Conservation (phyloP, 2,797 vertebrate genomes). For the Poecilia picta region DNA sequence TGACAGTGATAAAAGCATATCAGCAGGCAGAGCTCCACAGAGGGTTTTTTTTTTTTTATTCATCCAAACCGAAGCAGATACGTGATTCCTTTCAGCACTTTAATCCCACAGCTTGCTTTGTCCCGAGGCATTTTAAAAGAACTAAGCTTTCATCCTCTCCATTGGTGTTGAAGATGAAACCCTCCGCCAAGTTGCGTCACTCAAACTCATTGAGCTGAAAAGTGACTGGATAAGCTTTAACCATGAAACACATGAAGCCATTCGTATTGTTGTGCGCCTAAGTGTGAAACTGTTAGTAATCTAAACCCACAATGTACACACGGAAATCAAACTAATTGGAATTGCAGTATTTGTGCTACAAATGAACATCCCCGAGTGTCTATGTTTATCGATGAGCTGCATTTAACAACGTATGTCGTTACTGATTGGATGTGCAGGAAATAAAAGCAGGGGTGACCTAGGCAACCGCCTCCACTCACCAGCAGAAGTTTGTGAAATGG, state of each 20-base stretch:
- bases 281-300: slow-evolving; percentile 21
- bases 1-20: slow-evolving; percentile 70
- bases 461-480: neutral
- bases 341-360: neutral
- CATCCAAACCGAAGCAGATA: slow-evolving; percentile 57
- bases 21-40: slow-evolving; percentile 51
- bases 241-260: slow-evolving; percentile 40
- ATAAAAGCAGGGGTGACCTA: neutral
- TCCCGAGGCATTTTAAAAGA: slow-evolving; percentile 51
- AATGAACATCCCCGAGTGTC: neutral
- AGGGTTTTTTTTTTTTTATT: slow-evolving; percentile 61
- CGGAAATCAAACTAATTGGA: neutral
- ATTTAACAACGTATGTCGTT: neutral
- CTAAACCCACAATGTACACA: neutral
- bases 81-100: slow-evolving; percentile 64
- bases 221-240: slow-evolving; percentile 43
- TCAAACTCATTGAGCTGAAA: slow-evolving; percentile 59
- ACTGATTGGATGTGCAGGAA: neutral
- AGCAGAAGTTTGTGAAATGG: neutral
- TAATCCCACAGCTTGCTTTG: slow-evolving; percentile 55
- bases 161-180: slow-evolving; percentile 58
- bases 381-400: neutral
- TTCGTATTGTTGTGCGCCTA: slow-evolving; percentile 36
- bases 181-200: slow-evolving; percentile 56
- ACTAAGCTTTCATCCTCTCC: slow-evolving; percentile 54